phyloP scores from a whole-genome alignment of 2,797 vertebrate genomes.

The Pipistrellus pygmaeus region DNA sequence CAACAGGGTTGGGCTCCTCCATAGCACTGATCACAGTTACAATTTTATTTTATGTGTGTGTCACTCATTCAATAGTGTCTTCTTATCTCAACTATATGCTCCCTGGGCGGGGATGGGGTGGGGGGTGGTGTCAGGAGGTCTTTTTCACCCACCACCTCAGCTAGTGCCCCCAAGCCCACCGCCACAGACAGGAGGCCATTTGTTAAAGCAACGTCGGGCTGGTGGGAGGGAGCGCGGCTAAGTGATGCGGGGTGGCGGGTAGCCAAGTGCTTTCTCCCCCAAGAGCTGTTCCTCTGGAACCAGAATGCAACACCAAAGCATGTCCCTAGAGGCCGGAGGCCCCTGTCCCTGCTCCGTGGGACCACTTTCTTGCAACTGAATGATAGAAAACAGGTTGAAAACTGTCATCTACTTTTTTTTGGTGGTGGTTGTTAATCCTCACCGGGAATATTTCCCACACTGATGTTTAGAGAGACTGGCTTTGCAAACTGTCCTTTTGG shows the following conservation, averaged over 20 bases:
- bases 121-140: neutral
- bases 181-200: neutral
- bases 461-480: neutral
- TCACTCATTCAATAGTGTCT: neutral
- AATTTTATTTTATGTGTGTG: neutral
- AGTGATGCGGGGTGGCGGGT: neutral
- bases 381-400: neutral
- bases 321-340: neutral
- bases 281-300: neutral
- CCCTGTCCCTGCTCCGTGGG: accelerated
- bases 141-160: neutral
- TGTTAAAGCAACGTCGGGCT: neutral
- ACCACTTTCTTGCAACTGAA: neutral
- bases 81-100: neutral
- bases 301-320: neutral
- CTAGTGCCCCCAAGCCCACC: neutral
- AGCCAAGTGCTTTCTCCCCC: neutral
- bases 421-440: neutral
- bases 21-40: neutral
- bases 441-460: neutral
- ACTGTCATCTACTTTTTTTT: neutral
- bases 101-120: too few relatives aligned
- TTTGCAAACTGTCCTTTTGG: neutral
- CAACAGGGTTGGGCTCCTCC: neutral
- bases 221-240: neutral